Base-by-base conservation (phyloP, 2,113 vertebrate genomes). In the Nothobranchius kuhntae region DNA sequence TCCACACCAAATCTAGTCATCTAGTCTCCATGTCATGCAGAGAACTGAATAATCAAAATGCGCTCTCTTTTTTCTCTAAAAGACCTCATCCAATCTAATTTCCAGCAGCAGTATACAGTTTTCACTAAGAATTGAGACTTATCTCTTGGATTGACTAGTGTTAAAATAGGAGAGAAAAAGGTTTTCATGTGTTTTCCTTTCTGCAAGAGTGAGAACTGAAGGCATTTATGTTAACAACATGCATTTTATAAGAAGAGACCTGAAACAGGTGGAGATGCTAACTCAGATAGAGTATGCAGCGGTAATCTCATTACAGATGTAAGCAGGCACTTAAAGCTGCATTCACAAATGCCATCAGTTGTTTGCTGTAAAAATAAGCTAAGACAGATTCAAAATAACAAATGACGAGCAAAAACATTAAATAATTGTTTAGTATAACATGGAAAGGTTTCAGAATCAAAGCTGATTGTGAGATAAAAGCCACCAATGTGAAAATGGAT, bases 321-420 rank as follows among this genome's bases (percentile, higher is more conserved):
- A 9, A 26, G 42, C 44, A 52, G 40, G 15, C 13, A 13, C 48
- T 17, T 10, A 53, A 13, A 58, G 45, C 54, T 65, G 10, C 0
- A 9, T 68, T 56, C 53, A 66, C 11, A 56, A 68, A 54, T n/a
- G 35, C 35, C 35, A 52, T 12, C 2, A 48, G 58, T 15, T 4
- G 26, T 40, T 57, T 57, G 10, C 21, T 15, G 38, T 10, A 52
- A 21, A 0, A 4, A 45, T 12, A 21, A 58, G 52, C 54, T 38
- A 15, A 38, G 11, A 63, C 8, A 57, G 10, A 12, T 59, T 46
- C 44, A 14, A 53, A 65, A 57, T 5, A 14, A 4, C 13, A 13
- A 51, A 44, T 0, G 11, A 24, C 53, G 40, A 45, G 17, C 4
- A 54, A 60, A 50, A 40, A 51, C 17, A 14, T 6, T 21, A 42